Evolutionary conservation across 2,888 invertebrate genomes (phyloP), one percentile per base, ranked within the genome.

Genomic region (Beris chalybata): DNA sequence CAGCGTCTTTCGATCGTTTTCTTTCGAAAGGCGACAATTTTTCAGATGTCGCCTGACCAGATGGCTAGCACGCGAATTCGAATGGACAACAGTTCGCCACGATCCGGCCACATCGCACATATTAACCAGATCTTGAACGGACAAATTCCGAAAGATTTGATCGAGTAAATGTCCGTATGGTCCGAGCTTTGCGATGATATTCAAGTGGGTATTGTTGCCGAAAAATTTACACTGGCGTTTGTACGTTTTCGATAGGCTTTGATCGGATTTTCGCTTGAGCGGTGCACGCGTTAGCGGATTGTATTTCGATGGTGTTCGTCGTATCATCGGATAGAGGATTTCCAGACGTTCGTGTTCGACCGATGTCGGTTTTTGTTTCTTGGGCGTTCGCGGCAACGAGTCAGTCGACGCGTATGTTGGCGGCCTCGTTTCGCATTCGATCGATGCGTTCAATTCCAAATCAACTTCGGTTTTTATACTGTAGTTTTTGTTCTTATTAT

Each of bases 241-340:
- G n/a, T 50, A 61, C 15, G 31, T 59, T 5, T 58, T 43, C 32
- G 55, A 56, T 22, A 64, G 12, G 12, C 30, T 31, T 4, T 47
- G 12, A n/a, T 15, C 29, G 3, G 15, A 56, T 63, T 55, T 64
- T 4, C 64, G 44, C n/a, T 64, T 53, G 13, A 7, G 15, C 9
- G 64, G 53, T 1, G 54, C 47, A 29, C 55, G 54, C 11, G 53
- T 53, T 12, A 30, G n/a, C 9, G 64, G 31, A 32, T 44, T 54
- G 31, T 59, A 50, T 48, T 70, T 70, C 9, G 64, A 56, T 2
- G 70, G 70, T 22, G 70, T 70, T 13, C 54, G 13, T 12, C 64
- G 67, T 55, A 70, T 67, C 30, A 45, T 66, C 12, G 68, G 68
- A 69, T 70, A 67, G n/a, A 70, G 50, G n/a, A 70, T 69, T 22